Conservation (phyloP, 2,797 vertebrate species). For the Intellagama lesueurii region DNA sequence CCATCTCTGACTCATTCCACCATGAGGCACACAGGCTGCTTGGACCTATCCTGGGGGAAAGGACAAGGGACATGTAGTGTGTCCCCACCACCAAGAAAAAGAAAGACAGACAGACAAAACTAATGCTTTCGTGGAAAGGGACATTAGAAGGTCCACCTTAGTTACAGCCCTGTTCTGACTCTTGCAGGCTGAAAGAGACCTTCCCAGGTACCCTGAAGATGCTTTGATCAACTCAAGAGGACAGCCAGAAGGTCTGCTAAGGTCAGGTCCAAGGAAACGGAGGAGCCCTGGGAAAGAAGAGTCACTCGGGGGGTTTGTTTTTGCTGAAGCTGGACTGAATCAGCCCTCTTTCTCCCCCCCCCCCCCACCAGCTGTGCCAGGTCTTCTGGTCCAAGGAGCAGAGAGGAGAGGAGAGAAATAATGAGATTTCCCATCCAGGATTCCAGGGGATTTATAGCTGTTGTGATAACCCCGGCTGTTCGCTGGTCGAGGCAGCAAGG, state of each 20-base stretch:
- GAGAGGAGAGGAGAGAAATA: constrained; percentile 67
- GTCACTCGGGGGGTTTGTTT: constrained; percentile 56
- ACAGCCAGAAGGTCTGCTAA: not conserved
- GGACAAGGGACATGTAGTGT: no score
- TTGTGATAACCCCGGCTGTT: constrained; percentile 86
- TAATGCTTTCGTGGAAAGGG: no score
- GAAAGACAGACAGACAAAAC: no score
- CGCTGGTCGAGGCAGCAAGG: constrained; percentile 56
- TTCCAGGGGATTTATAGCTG: constrained; percentile 86
- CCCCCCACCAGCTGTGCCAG: constrained; percentile 64
- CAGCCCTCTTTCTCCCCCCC: constrained; percentile 57
- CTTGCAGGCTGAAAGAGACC: not conserved
- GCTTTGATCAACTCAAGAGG: accelerated
- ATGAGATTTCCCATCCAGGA: constrained; percentile 80
- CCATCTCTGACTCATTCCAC: no score
- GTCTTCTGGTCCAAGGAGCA: constrained; percentile 61
- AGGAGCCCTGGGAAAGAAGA: constrained; percentile 55
- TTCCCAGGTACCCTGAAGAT: not conserved
- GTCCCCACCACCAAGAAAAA: no score
- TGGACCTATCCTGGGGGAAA: no score
- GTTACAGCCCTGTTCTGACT: no score
- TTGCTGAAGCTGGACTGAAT: constrained; percentile 65
- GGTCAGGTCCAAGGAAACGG: constrained; percentile 21
- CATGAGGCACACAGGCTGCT: no score
- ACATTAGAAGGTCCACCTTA: no score